These are phyloP conservation scores for Hoplostethus atlanticus DNA, from an alignment of 2,797 vertebrate species.

Conservation along the genomic window DNA sequence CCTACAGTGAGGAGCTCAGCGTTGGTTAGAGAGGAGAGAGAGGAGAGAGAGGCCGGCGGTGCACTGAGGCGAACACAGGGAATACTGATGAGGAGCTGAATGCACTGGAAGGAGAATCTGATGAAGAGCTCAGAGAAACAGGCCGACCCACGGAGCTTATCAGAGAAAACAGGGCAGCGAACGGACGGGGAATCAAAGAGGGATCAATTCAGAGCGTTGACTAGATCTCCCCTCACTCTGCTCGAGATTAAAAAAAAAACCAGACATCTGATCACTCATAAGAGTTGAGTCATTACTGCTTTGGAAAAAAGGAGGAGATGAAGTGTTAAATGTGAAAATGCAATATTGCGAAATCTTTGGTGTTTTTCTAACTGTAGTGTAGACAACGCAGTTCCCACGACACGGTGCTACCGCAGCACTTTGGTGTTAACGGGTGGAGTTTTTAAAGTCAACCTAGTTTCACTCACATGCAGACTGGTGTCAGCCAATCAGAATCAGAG, in stretches of 20 bases:
- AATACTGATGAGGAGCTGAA: constrained; percentile 66
- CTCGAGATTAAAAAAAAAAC: constrained; percentile 60
- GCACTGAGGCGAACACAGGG: constrained; percentile 46
- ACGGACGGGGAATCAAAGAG: not conserved
- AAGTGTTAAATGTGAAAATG: no score
- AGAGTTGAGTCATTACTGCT: no score
- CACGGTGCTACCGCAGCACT: no score
- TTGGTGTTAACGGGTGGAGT: no score
- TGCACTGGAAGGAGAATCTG: constrained; percentile 65
- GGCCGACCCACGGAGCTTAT: constrained; percentile 54
- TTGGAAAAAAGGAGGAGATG: no score
- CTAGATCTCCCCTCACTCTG: constrained; percentile 2
- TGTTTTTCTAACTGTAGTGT: no score
- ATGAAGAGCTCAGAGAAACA: constrained; percentile 59
- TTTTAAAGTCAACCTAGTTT: no score
- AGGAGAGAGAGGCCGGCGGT: constrained; percentile 53
- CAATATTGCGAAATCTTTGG: no score
- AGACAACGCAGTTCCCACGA: no score
- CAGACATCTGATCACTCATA: no score
- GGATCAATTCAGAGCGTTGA: constrained; percentile 7
- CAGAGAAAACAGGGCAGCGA: constrained; percentile 56
- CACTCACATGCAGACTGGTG: no score
- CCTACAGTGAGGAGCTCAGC: constrained; percentile 65
- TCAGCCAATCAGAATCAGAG: no score
- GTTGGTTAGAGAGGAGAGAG: constrained; percentile 40